Percentiles rank a stretch among this genome's conserved stretches.
Evolutionary conservation across 2,113 vertebrate genomes (phyloP).

Genomic region (Pseudolaguvia tuberculata): DNA sequence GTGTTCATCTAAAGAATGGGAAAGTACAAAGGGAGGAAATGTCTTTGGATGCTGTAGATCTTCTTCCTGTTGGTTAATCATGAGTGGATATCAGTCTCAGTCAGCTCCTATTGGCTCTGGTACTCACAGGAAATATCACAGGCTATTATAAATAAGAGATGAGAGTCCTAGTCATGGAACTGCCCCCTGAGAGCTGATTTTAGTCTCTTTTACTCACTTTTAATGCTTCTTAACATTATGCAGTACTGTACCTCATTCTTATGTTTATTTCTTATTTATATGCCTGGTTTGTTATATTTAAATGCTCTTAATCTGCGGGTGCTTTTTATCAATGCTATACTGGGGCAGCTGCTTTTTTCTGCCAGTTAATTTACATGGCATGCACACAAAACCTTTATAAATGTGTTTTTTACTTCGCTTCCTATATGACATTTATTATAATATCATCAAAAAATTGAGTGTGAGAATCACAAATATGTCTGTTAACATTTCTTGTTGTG

Average conservation of each 20-base stretch:
- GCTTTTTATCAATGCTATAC: neutral
- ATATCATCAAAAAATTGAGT: constrained; percentile 6
- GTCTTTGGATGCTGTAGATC: constrained; percentile 15
- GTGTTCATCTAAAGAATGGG: constrained; percentile 14
- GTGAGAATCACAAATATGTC: constrained; percentile 11
- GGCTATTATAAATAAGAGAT: constrained; percentile 48
- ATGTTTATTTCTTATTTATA: constrained; percentile 1
- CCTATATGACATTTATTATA: constrained; percentile 12
- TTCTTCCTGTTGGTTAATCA: constrained; percentile 33
- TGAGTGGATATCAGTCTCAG: constrained; percentile 31
- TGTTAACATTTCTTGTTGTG: constrained; percentile 23
- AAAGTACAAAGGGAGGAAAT: constrained; percentile 1
- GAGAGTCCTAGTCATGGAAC: constrained; percentile 36
- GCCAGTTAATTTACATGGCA: constrained; percentile 10
- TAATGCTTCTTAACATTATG: constrained; percentile 20
- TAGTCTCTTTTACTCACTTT: constrained; percentile 19
- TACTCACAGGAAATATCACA: constrained; percentile 47
- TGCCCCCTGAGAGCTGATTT: constrained; percentile 21
- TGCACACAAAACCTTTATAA: neutral
- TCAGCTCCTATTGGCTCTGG: constrained; percentile 26
- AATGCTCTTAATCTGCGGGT: neutral
- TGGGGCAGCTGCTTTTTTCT: constrained; percentile 10
- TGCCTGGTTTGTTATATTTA: neutral
- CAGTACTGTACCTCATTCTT: neutral
- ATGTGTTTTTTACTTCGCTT: neutral